phyloP scores from a whole-genome alignment of 2,888 invertebrate genomes.

The Agrilus mali region DNA sequence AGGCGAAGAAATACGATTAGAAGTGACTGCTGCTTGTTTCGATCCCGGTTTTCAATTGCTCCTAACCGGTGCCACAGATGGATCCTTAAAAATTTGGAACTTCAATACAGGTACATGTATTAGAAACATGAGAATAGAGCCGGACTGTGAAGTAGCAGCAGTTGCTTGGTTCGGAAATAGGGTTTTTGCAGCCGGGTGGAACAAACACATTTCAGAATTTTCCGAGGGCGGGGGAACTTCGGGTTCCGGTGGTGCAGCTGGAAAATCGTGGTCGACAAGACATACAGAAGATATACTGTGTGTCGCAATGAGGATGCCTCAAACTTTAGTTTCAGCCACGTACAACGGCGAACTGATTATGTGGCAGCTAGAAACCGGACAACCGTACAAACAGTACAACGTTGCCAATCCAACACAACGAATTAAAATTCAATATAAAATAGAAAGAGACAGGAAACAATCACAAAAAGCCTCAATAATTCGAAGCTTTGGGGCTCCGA shows the following conservation, averaged over 20 bases:
- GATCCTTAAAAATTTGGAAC: slow-evolving; percentile 73
- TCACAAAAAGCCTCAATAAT: neutral
- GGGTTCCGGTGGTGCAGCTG: slow-evolving; percentile 34
- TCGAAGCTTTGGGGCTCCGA: no score
- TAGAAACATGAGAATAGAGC: slow-evolving; percentile 50
- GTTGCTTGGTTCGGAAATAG: slow-evolving; percentile 39
- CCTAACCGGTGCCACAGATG: slow-evolving; percentile 67
- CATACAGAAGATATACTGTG: slow-evolving; percentile 67
- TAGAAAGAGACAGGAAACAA: slow-evolving; percentile 15
- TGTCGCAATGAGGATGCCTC: slow-evolving; percentile 50
- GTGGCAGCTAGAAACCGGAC: slow-evolving; percentile 73
- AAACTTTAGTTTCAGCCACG: slow-evolving; percentile 60
- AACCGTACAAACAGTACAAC: slow-evolving; percentile 44
- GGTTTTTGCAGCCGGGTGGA: slow-evolving; percentile 71
- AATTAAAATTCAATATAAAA: slow-evolving; percentile 43
- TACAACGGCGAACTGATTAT: slow-evolving; percentile 70
- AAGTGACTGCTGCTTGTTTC: slow-evolving; percentile 67
- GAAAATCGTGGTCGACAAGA: slow-evolving; percentile 56
- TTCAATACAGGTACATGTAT: slow-evolving; percentile 68
- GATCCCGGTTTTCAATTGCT: slow-evolving; percentile 61
- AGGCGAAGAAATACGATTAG: slow-evolving; percentile 53
- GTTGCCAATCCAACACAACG: slow-evolving; percentile 44
- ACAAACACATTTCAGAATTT: slow-evolving; percentile 58
- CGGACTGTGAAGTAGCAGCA: slow-evolving; percentile 37
- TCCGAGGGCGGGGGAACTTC: slow-evolving; percentile 38